Evolutionary conservation across 2,113 vertebrate species (phyloP).

Genomic region (Dryoscopus gambensis): DNA sequence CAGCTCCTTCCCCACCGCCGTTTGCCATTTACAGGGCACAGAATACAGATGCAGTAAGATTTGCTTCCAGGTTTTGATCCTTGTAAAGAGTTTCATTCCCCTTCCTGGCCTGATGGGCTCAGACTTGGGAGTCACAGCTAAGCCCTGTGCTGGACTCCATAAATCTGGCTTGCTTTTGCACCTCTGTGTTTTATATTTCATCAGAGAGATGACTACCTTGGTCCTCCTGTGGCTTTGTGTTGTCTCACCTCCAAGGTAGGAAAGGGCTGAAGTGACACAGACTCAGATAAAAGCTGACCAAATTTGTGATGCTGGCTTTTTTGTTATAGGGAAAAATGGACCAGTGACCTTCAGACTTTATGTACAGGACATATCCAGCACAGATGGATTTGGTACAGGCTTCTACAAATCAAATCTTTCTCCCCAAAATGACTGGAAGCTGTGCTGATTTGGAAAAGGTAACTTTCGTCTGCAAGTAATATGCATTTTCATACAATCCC

Average conservation of each 20-base stretch:
- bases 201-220: not conserved
- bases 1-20: rapidly evolving
- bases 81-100: not conserved
- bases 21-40: not conserved
- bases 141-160: not conserved
- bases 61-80: not conserved
- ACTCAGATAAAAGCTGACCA: not conserved
- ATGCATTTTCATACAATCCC: not conserved
- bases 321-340: not conserved
- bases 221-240: not conserved
- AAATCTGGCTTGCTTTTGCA: not conserved
- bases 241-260: not conserved
- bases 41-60: not conserved
- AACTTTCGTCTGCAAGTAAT: not conserved
- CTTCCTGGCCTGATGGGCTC: not conserved
- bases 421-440: not conserved
- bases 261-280: not conserved
- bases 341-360: not conserved
- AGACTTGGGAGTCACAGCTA: not conserved
- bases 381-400: not conserved
- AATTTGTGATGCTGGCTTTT: not conserved
- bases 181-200: not conserved
- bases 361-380: not conserved
- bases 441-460: not conserved
- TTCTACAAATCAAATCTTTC: not conserved